Evolutionary conservation across 2,888 invertebrate species (phyloP).

Genomic region (Andrena haemorrhoa): DNA sequence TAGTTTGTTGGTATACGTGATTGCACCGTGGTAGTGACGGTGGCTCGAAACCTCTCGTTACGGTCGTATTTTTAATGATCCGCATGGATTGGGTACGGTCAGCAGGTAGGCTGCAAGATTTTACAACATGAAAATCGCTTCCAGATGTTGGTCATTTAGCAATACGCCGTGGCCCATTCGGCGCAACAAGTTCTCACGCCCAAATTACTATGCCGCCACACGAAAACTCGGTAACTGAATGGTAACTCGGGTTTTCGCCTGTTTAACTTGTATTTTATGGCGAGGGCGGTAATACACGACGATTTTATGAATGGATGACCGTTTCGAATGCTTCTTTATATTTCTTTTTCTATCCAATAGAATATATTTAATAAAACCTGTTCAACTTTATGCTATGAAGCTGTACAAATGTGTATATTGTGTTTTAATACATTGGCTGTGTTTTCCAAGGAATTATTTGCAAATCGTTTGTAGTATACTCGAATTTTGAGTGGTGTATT

Average conservation of each 20-base stretch:
- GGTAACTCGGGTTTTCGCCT: constrained; percentile 53
- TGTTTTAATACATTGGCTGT: neutral
- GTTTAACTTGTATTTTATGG: constrained; percentile 24
- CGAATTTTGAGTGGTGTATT: neutral
- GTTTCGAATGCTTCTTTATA: neutral
- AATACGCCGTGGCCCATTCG: constrained; percentile 68
- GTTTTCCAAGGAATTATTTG: neutral
- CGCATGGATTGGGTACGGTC: constrained; percentile 45
- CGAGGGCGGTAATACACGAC: neutral
- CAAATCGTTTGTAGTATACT: neutral
- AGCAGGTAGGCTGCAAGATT: constrained; percentile 73
- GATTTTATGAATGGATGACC: neutral
- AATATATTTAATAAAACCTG: neutral
- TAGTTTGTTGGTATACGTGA: neutral
- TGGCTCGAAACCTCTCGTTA: neutral
- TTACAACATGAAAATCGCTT: constrained; percentile 80
- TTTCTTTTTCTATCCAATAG: neutral
- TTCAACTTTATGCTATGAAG: neutral
- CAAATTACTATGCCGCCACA: constrained; percentile 77
- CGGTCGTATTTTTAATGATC: constrained; percentile 60
- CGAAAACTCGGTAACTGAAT: constrained; percentile 70
- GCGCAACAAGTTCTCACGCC: constrained; percentile 76
- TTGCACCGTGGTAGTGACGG: neutral
- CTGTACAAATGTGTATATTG: neutral
- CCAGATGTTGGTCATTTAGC: constrained; percentile 79